These are phyloP conservation scores for Pristiophorus japonicus DNA, from an alignment of 2,113 vertebrate species.

Conservation along the genomic window DNA sequence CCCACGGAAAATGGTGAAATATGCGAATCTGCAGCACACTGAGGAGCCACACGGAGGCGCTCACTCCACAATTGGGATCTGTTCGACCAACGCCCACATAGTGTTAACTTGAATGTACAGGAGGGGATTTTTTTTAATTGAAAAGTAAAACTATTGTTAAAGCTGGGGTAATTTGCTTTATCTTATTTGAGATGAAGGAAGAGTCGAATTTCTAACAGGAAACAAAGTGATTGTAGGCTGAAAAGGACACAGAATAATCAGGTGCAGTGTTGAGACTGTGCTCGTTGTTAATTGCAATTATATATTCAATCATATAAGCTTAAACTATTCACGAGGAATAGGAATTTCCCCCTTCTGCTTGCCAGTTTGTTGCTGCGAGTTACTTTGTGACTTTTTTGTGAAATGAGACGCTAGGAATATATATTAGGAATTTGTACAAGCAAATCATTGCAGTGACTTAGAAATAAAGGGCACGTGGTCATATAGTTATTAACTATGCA, in stretches of 20 bases:
- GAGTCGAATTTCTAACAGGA: not conserved
- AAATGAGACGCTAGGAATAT: too few relatives aligned
- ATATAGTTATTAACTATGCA: not conserved
- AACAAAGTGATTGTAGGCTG: too few relatives aligned
- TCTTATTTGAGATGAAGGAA: not conserved
- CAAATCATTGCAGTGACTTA: not conserved
- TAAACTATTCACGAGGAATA: not conserved
- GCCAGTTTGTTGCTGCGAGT: not conserved
- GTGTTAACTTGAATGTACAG: not conserved
- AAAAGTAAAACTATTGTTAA: too few relatives aligned
- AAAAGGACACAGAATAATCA: not conserved
- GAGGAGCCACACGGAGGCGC: not conserved
- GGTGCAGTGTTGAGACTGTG: not conserved
- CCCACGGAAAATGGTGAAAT: slow-evolving; percentile 20
- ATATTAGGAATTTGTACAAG: not conserved
- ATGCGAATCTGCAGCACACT: not conserved
- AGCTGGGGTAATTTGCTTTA: not conserved
- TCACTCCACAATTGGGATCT: not conserved
- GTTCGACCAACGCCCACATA: not conserved
- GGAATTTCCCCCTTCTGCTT: not conserved
- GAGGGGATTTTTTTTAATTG: not conserved
- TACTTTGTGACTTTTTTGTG: not conserved
- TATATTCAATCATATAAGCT: not conserved
- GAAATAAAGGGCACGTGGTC: not conserved
- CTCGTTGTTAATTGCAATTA: not conserved